phyloP scores from a whole-genome alignment of 2,888 invertebrate species.

The Mongoloraphidia duomilia region DNA sequence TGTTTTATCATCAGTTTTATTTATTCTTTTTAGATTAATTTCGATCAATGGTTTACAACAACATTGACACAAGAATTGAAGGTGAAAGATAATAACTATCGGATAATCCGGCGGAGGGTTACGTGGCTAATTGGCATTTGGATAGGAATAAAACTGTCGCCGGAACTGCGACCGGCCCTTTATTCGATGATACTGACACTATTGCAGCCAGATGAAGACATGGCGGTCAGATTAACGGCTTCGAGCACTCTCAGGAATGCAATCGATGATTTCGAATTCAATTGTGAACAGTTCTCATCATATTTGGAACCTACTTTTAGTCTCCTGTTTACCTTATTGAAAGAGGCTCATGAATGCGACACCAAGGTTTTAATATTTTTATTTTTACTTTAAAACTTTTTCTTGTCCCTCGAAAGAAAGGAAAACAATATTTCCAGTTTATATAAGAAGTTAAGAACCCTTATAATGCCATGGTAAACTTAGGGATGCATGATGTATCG shows the following conservation, averaged over 20 bases:
- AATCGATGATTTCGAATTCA: slow-evolving; percentile 88
- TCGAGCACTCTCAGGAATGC: slow-evolving; percentile 70
- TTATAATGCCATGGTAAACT: too few relatives aligned
- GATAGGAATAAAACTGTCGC: slow-evolving; percentile 71
- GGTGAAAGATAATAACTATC: slow-evolving; percentile 66
- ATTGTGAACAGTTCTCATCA: slow-evolving; percentile 70
- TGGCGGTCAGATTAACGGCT: slow-evolving; percentile 77
- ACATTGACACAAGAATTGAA: slow-evolving; percentile 70
- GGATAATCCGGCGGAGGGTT: slow-evolving; percentile 71
- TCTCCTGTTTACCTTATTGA: slow-evolving; percentile 67
- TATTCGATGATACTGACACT: slow-evolving; percentile 67
- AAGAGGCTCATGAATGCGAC: slow-evolving; percentile 81
- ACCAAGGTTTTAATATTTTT: slow-evolving; percentile 49
- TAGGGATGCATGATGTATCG: too few relatives aligned
- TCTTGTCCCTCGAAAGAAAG: too few relatives aligned
- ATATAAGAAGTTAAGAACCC: too few relatives aligned
- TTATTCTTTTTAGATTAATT: slow-evolving; percentile 53
- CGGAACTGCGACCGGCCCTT: slow-evolving; percentile 61
- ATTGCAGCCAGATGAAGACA: slow-evolving; percentile 61
- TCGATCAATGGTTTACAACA: slow-evolving; percentile 81
- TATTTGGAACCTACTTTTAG: slow-evolving; percentile 67
- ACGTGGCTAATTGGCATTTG: slow-evolving; percentile 71
- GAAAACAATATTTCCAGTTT: too few relatives aligned
- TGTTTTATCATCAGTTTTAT: neutral
- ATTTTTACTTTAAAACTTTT: neutral